Percentiles rank a stretch among this genome's conserved stretches.
Conservation (phyloP, 2,888 invertebrate species). For the Drosophila mimica region DNA sequence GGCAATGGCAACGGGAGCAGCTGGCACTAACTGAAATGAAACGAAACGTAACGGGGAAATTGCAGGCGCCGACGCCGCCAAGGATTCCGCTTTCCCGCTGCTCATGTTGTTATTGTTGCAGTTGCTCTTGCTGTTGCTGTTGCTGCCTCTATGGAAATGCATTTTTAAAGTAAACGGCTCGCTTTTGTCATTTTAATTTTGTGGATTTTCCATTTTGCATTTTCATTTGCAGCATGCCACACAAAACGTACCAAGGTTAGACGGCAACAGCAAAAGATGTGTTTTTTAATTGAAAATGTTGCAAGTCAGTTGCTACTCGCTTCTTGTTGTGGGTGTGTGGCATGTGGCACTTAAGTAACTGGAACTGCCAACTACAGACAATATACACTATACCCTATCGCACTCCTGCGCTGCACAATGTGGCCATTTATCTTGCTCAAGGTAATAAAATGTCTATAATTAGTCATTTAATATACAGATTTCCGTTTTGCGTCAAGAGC, state of each 20-base stretch:
- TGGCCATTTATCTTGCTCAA: conserved; percentile 80
- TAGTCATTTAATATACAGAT: conserved; percentile 84
- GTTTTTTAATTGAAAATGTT: conserved; percentile 76
- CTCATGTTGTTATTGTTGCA: neutral
- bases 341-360: conserved; percentile 61
- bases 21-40: conserved; percentile 80
- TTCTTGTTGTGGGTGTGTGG: conserved; percentile 46
- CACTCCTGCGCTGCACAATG: conserved; percentile 47
- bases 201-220: conserved; percentile 76
- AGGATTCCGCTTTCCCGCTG: conserved; percentile 8
- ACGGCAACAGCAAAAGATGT: conserved; percentile 43
- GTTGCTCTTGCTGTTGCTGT: neutral
- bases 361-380: conserved; percentile 34
- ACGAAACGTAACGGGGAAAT: conserved; percentile 80
- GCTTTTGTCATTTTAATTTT: conserved; percentile 82
- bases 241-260: conserved; percentile 58
- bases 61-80: conserved; percentile 55
- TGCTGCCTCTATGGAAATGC: conserved; percentile 64
- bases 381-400: neutral
- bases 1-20: conserved; percentile 67
- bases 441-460: conserved; percentile 83
- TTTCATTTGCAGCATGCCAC: conserved; percentile 67
- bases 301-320: conserved; percentile 54
- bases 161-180: conserved; percentile 76
- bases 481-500: conserved; percentile 82